Evolutionary conservation across 2,113 vertebrate species (phyloP).

Genomic region (Lepus americanus): DNA sequence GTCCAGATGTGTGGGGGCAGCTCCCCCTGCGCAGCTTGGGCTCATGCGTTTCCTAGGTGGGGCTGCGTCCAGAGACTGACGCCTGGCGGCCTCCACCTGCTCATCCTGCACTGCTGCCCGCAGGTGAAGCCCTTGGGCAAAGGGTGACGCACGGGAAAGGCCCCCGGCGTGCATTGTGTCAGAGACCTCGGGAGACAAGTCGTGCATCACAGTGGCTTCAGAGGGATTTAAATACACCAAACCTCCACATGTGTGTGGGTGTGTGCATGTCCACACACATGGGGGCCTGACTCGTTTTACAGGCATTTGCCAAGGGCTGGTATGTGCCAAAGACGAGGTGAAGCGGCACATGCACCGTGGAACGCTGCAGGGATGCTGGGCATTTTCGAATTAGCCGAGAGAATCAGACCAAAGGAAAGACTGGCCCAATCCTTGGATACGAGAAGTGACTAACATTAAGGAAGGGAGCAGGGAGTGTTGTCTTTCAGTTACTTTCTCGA

Average conservation of each 20-base stretch:
- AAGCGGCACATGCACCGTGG: neutral
- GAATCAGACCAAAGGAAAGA: constrained; percentile 57
- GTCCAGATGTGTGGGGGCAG: neutral
- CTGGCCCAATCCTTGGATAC: neutral
- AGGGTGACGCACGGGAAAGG: neutral
- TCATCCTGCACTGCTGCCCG: neutral
- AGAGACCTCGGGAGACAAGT: neutral
- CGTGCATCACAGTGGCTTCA: neutral
- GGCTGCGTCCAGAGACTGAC: no score
- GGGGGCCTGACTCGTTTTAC: neutral
- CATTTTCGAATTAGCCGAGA: constrained; percentile 13
- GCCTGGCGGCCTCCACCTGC: neutral
- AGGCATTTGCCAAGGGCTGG: neutral
- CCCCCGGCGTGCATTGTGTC: neutral
- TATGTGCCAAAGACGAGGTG: neutral
- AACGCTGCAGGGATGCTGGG: neutral
- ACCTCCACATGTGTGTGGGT: no score
- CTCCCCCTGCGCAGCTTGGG: neutral
- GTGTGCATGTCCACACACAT: neutral
- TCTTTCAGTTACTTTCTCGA: constrained; percentile 30
- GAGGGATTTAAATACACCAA: neutral
- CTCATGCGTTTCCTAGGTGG: no score
- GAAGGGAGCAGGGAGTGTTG: neutral
- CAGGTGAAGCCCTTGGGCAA: neutral
- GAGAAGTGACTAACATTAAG: neutral